Evolutionary conservation across 2,888 invertebrate genomes (phyloP).

Genomic region (Sinohyriopsis cumingii): DNA sequence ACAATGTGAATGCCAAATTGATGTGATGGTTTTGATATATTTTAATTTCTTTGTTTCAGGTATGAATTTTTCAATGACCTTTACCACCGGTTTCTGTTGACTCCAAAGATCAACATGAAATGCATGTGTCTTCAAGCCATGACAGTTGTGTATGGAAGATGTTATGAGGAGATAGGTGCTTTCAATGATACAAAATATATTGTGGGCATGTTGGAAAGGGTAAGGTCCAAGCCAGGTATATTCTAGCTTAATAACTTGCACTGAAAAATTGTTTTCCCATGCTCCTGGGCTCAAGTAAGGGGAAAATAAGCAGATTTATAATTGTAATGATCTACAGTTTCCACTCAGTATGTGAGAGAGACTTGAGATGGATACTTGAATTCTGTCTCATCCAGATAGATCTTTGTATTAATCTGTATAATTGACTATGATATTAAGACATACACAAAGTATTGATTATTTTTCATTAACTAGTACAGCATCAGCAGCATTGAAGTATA

Average conservation of each 20-base stretch:
- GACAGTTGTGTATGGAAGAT: slow-evolving; percentile 97
- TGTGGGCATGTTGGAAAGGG: slow-evolving; percentile 93
- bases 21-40: background rate
- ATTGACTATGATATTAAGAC: no score
- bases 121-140: slow-evolving; percentile 98
- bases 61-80: slow-evolving; percentile 97
- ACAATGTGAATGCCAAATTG: no score
- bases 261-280: background rate
- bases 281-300: background rate
- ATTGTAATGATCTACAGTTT: no score
- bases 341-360: no score
- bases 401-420: no score
- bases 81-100: slow-evolving; percentile 96
- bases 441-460: no score
- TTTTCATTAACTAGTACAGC: no score
- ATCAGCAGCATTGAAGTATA: no score
- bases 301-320: background rate
- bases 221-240: slow-evolving; percentile 69
- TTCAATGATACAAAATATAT: slow-evolving; percentile 98
- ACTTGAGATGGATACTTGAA: no score
- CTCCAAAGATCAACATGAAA: slow-evolving; percentile 92
- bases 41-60: slow-evolving; percentile 34
- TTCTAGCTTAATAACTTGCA: no score
- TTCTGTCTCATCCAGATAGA: no score
- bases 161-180: slow-evolving; percentile 95